Conservation (phyloP, 2,888 invertebrate genomes). For the Caenorhabditis sp. region DNA sequence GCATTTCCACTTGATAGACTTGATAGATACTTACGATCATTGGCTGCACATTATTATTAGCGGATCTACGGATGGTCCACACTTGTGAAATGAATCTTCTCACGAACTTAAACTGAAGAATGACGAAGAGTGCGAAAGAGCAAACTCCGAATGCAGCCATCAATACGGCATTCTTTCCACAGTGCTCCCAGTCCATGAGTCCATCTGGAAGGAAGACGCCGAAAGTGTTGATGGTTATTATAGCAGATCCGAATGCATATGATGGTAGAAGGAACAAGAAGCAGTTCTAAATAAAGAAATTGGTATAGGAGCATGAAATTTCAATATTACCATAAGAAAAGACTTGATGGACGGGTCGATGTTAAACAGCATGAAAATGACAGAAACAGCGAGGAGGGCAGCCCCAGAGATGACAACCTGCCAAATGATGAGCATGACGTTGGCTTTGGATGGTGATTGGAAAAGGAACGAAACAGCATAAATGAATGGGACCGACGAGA, state of each 20-base stretch:
- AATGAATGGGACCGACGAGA: conserved; percentile 76
- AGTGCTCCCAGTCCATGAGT: conserved; percentile 65
- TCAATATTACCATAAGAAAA: conserved; percentile 32
- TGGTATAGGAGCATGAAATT: neutral
- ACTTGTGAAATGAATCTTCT: conserved; percentile 55
- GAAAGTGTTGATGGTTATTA: conserved; percentile 57
- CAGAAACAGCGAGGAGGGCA: conserved; percentile 60
- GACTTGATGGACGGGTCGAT: conserved; percentile 45
- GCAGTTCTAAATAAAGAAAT: conserved; percentile 36
- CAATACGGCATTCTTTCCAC: conserved; percentile 67
- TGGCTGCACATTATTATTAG: conserved; percentile 50
- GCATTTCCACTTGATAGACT: neutral
- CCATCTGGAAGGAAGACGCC: conserved; percentile 21
- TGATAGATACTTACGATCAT: conserved; percentile 28
- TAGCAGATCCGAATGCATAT: conserved; percentile 68
- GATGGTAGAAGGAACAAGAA: conserved; percentile 70
- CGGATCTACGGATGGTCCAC: conserved; percentile 50
- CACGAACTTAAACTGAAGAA: conserved; percentile 69
- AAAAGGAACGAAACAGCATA: conserved; percentile 80
- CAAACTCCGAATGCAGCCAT: conserved; percentile 74
- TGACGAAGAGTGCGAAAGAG: conserved; percentile 71
- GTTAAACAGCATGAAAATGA: conserved; percentile 39
- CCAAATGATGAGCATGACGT: conserved; percentile 73
- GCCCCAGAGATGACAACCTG: conserved; percentile 71
- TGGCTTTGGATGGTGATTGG: conserved; percentile 72